Percentiles rank a stretch among this genome's conserved stretches.
phyloP scores from a whole-genome alignment of 2,888 invertebrate genomes.

The Hydrotaea cyrtoneurina region DNA sequence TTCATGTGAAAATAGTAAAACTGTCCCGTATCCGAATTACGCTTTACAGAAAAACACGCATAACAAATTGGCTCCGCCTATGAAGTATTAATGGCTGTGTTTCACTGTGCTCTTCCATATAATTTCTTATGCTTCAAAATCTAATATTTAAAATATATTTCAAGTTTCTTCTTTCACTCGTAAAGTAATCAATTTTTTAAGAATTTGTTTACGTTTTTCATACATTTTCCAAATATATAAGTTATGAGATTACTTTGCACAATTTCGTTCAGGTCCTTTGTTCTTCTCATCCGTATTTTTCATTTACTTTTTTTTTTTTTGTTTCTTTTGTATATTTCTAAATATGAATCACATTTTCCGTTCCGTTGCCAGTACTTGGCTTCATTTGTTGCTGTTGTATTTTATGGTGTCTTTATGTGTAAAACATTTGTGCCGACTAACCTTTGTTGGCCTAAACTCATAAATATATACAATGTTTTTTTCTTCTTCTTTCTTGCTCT shows the following conservation, averaged over 20 bases:
- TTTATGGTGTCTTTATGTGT: constrained; percentile 57
- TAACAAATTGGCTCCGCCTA: too few relatives aligned
- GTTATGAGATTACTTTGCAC: constrained; percentile 10
- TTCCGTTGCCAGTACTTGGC: neutral
- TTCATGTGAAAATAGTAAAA: too few relatives aligned
- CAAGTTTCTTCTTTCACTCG: neutral
- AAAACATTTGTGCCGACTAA: constrained; percentile 64
- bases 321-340: neutral
- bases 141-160: too few relatives aligned
- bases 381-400: constrained; percentile 2
- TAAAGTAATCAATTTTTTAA: neutral
- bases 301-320: too few relatives aligned
- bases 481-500: neutral
- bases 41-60: too few relatives aligned
- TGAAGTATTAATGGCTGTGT: too few relatives aligned
- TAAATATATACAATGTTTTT: constrained; percentile 59
- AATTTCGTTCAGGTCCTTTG: neutral
- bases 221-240: constrained; percentile 54
- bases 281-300: neutral
- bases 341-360: constrained; percentile 8
- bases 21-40: too few relatives aligned
- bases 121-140: too few relatives aligned
- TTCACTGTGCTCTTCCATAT: too few relatives aligned
- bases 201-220: constrained; percentile 5
- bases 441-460: constrained; percentile 65